Evolutionary conservation across 2,888 invertebrate genomes (phyloP).

Genomic region (Torymus auratus): DNA sequence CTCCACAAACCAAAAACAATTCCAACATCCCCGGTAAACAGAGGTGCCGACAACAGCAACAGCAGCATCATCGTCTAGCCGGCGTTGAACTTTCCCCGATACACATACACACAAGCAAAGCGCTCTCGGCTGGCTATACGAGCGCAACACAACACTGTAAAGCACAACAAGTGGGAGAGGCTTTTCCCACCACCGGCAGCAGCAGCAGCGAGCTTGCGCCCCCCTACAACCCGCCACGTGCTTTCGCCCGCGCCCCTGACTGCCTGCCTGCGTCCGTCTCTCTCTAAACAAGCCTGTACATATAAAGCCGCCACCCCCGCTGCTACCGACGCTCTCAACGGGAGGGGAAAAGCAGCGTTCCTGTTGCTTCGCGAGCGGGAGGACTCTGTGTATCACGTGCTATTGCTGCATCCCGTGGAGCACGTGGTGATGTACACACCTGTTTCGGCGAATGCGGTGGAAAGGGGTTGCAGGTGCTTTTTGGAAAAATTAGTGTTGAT

Average conservation of each 20-base stretch:
- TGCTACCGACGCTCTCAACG: slow-evolving; percentile 6
- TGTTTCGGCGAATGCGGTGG: no score
- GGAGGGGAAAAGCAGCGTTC: slow-evolving; percentile 24
- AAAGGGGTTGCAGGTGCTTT: no score
- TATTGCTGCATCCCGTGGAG: neutral
- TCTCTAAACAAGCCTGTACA: slow-evolving; percentile 69
- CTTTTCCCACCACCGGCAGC: slow-evolving; percentile 21
- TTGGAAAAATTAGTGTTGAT: no score
- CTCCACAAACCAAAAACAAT: no score
- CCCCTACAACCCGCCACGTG: slow-evolving; percentile 50
- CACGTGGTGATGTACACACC: neutral
- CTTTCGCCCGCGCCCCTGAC: slow-evolving; percentile 64
- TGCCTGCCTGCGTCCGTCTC: slow-evolving; percentile 63
- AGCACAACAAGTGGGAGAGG: slow-evolving; percentile 77
- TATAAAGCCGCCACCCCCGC: slow-evolving; percentile 20
- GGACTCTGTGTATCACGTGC: no score
- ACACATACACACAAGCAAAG: slow-evolving; percentile 73
- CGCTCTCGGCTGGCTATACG: slow-evolving; percentile 37
- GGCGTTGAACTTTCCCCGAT: slow-evolving; percentile 76
- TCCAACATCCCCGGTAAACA: no score
- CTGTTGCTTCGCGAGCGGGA: slow-evolving; percentile 48
- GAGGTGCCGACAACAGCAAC: slow-evolving; percentile 38
- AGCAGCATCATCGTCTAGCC: slow-evolving; percentile 73
- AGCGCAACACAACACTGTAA: slow-evolving; percentile 75
- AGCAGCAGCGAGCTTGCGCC: slow-evolving; percentile 10